phyloP scores from a whole-genome alignment of 1,140 invertebrate species.

The Bombus sibiricus region DNA sequence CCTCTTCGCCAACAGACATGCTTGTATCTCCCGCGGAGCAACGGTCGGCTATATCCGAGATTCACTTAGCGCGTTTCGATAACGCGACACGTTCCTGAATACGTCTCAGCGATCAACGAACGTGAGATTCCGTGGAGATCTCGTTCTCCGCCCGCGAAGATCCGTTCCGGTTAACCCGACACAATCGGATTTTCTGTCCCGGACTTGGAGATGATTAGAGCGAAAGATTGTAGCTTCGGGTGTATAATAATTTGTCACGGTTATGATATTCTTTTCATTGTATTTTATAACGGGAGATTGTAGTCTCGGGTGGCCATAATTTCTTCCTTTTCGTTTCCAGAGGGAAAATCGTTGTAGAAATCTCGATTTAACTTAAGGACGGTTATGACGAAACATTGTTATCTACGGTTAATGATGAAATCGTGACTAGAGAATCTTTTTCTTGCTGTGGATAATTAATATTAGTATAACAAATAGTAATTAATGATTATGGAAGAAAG shows the following conservation, averaged over 20 bases:
- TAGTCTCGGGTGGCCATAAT: neutral
- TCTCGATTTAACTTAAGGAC: too few species aligned
- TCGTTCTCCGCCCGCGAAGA: too few species aligned
- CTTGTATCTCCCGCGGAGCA: neutral
- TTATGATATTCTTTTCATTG: neutral
- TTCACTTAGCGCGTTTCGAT: conserved; percentile 16
- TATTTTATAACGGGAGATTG: neutral
- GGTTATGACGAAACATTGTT: too few species aligned
- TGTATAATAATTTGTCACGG: too few species aligned
- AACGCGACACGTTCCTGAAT: neutral
- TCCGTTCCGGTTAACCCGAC: neutral
- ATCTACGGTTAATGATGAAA: too few species aligned
- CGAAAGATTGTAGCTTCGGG: too few species aligned
- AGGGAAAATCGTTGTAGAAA: too few species aligned
- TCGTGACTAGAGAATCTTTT: too few species aligned
- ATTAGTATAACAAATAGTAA: too few species aligned
- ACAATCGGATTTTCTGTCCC: neutral
- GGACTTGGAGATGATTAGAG: too few species aligned
- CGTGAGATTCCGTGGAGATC: neutral
- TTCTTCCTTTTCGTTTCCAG: neutral
- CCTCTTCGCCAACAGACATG: neutral
- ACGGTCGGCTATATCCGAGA: neutral
- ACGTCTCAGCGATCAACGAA: neutral
- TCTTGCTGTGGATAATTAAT: too few species aligned
- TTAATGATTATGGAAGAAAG: too few species aligned